Base-by-base conservation (phyloP, 1,140 invertebrate species). In the Bombus sylvicola region DNA sequence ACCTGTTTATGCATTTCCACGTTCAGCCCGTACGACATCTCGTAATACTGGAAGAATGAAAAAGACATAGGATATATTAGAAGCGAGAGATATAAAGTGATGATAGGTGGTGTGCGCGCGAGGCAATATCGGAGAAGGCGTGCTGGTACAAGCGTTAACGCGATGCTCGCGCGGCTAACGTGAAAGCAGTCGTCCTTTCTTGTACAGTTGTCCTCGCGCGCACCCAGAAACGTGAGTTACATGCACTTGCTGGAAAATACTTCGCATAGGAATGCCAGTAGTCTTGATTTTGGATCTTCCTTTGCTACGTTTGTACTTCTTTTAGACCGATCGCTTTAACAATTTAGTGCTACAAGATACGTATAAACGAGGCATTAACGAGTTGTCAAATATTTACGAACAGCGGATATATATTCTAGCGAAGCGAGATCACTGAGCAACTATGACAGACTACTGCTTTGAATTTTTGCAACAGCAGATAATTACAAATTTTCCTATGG, bases 1-100 rank as follows among this genome's bases (percentile, higher is more conserved):
- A 99, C 98, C 97, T 99, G 99, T 97, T 99, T 99, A 96, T 99
- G 99, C 98, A 99, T 99, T 97, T 99, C 99, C 92, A 99, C 98
- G 96, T 99, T 99, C 94, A 99, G 97, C 90, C 99, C 99, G 96
- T 99, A 99, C 47, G 99, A 99, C 98, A 99, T 99, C 96, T 99
- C 99, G 96, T 99, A 99, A 96, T 99, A 99, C 99, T 99, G 97
- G 92, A 98, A 98, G 94, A 96, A 88, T 81, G 91, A 37, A 77
- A 87, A 79, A 34, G 47, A 8, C 39, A 72, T n/a, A 89, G 25
- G 76, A 83, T 87, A 87, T 83, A 78, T 88, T 72, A 78, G 83
- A 81, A 41, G 37, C n/a, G 76, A 41, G 75, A 47, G 83, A 80
- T 79, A 47, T 64, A 53, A 64, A 84, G 39, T n/a, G 75, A 37